A percentile compares a stretch with the other conserved stretches of the same genome.
These are phyloP conservation scores for Phrynocephalus vlangalii DNA, from an alignment of 2,797 vertebrate genomes.

Conservation along the genomic window DNA sequence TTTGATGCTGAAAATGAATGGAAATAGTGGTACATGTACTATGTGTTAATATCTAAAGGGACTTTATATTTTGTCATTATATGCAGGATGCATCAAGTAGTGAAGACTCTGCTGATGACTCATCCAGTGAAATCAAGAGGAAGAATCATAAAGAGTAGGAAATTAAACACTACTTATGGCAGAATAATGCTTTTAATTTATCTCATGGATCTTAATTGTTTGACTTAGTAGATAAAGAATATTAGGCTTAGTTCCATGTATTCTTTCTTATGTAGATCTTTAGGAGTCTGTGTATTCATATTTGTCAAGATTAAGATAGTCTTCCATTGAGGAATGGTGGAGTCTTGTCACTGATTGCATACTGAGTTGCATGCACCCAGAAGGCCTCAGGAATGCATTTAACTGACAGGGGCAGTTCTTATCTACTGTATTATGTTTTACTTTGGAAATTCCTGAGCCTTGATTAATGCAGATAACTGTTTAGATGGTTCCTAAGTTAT, in stretches of 20 bases:
- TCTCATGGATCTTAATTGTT: neutral
- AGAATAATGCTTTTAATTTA: neutral
- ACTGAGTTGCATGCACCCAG: neutral
- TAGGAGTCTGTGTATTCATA: neutral
- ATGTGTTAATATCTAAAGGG: slow-evolving; percentile 1
- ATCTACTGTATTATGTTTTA: neutral
- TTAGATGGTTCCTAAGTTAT: neutral
- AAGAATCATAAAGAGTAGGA: slow-evolving; percentile 92
- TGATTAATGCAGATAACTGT: neutral
- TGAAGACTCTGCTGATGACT: slow-evolving; percentile 86
- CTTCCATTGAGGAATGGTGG: neutral
- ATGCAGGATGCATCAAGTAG: slow-evolving; percentile 90
- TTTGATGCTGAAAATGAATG: neutral
- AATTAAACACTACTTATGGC: slow-evolving; percentile 12
- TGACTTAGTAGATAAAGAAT: neutral
- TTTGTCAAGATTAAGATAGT: neutral
- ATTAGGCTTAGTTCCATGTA: neutral
- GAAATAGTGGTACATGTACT: neutral
- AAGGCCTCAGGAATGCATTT: neutral
- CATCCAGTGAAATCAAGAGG: slow-evolving; percentile 81
- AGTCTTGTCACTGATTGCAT: neutral
- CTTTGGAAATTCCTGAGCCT: neutral
- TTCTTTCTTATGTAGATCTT: neutral
- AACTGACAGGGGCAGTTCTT: neutral
- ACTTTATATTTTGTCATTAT: slow-evolving; percentile 9